phyloP scores from a whole-genome alignment of 2,113 vertebrate species.

The Carollia perspicillata region DNA sequence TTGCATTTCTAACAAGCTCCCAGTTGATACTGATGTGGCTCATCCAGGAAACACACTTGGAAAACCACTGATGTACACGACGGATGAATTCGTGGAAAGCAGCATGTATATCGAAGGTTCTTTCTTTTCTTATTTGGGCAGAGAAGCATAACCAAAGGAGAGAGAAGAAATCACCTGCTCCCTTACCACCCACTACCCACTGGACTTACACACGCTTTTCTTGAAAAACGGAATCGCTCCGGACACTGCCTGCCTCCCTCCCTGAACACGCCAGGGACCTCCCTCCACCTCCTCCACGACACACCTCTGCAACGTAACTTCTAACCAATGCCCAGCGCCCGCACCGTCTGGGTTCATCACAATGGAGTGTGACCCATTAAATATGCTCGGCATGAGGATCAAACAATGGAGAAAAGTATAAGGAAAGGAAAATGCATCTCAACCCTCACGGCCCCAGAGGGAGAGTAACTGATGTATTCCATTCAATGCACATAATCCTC shows the following conservation, averaged over 20 bases:
- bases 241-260: not conserved
- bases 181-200: not conserved
- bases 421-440: not conserved
- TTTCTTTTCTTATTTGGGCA: not conserved
- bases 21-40: not conserved
- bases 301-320: not conserved
- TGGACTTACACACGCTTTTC: not conserved
- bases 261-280: not conserved
- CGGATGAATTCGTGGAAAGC: not conserved
- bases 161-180: not conserved
- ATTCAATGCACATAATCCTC: not conserved
- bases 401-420: constrained; percentile 12
- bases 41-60: not conserved
- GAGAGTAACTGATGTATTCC: not conserved
- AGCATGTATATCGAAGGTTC: not conserved
- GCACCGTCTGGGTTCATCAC: not conserved
- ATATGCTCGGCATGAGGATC: not conserved
- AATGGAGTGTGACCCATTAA: not conserved
- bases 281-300: not conserved
- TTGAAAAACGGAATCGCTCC: not conserved
- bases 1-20: not conserved
- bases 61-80: not conserved
- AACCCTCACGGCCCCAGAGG: not conserved
- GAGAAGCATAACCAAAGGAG: not conserved
- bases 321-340: not conserved